These are phyloP conservation scores for Drosophila nigrodunni DNA, from an alignment of 1,140 invertebrate species.

Conservation along the genomic window DNA sequence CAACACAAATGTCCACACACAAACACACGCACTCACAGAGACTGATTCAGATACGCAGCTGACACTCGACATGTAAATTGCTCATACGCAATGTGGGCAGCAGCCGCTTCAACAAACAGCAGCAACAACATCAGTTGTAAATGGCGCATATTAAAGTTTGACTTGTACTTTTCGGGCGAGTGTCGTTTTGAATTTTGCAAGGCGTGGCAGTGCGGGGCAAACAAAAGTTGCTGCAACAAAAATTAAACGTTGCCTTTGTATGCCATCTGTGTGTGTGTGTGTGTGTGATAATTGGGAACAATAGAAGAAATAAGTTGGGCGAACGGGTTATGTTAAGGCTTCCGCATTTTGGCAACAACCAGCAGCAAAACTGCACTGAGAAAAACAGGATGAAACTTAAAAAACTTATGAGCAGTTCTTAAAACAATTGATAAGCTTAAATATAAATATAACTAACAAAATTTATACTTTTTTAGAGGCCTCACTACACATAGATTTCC, in stretches of 20 bases:
- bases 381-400: too few species aligned
- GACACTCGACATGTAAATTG: constrained; percentile 62
- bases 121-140: constrained; percentile 37
- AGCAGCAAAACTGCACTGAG: constrained; percentile 54
- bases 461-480: too few species aligned
- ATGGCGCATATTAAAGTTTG: constrained; percentile 77
- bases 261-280: constrained; percentile 5
- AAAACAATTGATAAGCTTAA: too few species aligned
- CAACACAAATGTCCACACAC: constrained; percentile 26
- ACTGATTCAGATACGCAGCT: constrained; percentile 24
- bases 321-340: constrained; percentile 60
- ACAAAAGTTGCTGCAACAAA: constrained; percentile 73
- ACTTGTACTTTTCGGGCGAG: constrained; percentile 56
- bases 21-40: constrained; percentile 3
- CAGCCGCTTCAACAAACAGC: constrained; percentile 33
- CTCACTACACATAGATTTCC: not conserved
- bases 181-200: not conserved
- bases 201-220: constrained; percentile 19
- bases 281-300: constrained; percentile 75
- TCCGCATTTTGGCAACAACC: constrained; percentile 58
- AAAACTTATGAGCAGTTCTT: too few species aligned
- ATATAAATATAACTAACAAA: too few species aligned
- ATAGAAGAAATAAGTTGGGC: constrained; percentile 58
- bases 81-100: constrained; percentile 67
- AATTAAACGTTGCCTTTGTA: constrained; percentile 77